Evolutionary conservation across 64 coral and sea anemone species (phyloP).

Genomic region (Porites lutea): DNA sequence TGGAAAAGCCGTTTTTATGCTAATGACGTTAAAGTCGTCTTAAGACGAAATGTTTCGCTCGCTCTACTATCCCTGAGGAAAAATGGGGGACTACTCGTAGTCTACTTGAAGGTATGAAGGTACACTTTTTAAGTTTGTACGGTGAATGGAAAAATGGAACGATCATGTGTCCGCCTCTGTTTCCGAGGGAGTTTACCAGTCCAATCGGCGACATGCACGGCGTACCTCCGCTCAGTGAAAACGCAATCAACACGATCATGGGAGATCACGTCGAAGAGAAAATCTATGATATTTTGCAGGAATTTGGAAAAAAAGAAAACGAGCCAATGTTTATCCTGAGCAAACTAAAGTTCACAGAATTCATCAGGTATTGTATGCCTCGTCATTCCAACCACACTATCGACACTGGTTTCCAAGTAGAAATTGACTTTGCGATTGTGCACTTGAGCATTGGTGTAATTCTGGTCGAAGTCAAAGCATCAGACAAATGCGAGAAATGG

Average conservation of each 20-base stretch:
- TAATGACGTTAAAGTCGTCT: too few species aligned
- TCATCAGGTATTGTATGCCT: slow-evolving; percentile 2
- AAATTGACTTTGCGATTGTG: not conserved
- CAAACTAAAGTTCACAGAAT: slow-evolving; percentile 1
- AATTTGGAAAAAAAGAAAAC: not conserved
- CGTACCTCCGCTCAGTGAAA: not conserved
- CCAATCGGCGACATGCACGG: not conserved
- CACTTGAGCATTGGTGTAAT: not conserved
- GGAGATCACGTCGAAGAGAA: not conserved
- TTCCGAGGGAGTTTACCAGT: slow-evolving; percentile 2
- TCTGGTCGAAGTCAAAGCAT: slow-evolving; percentile 15
- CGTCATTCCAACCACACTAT: too few species aligned
- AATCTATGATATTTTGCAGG: slow-evolving; percentile 5
- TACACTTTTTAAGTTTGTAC: too few species aligned
- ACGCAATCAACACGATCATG: not conserved
- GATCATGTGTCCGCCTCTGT: slow-evolving; percentile 23
- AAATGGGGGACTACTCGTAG: too few species aligned
- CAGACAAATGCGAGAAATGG: not conserved
- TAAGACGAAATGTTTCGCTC: too few species aligned
- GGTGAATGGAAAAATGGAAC: not conserved
- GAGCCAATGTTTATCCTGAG: slow-evolving; percentile 35
- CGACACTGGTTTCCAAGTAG: not conserved
- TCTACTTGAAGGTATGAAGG: too few species aligned
- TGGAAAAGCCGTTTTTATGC: too few species aligned
- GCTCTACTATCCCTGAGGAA: too few species aligned